These are phyloP conservation scores for Sternotherus odoratus DNA, from an alignment of 2,797 vertebrate species.

Conservation along the genomic window DNA sequence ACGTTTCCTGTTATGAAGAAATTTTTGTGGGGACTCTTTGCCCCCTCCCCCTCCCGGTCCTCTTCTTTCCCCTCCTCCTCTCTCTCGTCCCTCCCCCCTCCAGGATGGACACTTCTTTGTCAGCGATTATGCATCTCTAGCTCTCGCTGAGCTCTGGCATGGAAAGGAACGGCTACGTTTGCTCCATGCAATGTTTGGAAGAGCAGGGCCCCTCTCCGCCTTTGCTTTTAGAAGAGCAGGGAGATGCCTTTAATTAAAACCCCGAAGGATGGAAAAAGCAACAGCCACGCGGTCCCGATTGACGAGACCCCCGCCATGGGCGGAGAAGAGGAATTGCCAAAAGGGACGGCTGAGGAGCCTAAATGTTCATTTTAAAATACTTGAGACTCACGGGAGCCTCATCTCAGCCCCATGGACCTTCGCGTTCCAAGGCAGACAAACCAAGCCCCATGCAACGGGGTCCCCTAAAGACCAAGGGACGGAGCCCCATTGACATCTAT, in stretches of 20 bases:
- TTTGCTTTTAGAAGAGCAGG: background rate
- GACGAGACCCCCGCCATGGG: background rate
- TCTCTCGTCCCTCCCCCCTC: background rate
- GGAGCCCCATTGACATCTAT: background rate
- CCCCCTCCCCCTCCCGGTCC: constrained; percentile 3
- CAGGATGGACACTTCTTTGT: background rate
- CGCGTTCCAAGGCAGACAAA: background rate
- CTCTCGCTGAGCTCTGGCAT: background rate
- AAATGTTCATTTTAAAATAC: background rate
- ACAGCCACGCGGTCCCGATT: background rate
- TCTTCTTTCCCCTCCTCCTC: background rate
- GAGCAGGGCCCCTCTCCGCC: background rate
- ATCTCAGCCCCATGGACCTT: background rate
- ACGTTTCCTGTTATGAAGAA: constrained; percentile 87
- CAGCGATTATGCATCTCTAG: background rate
- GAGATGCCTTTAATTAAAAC: background rate
- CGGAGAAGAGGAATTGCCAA: background rate
- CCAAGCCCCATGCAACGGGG: background rate
- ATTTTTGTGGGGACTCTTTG: constrained; percentile 78
- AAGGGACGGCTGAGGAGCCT: background rate
- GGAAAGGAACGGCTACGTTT: background rate
- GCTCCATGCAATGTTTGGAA: background rate
- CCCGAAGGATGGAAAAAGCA: background rate
- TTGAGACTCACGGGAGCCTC: background rate
- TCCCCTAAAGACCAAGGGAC: background rate